Evolutionary conservation across 2,888 invertebrate species (phyloP).

Genomic region (Pseudococcus jackbeardsleyi): DNA sequence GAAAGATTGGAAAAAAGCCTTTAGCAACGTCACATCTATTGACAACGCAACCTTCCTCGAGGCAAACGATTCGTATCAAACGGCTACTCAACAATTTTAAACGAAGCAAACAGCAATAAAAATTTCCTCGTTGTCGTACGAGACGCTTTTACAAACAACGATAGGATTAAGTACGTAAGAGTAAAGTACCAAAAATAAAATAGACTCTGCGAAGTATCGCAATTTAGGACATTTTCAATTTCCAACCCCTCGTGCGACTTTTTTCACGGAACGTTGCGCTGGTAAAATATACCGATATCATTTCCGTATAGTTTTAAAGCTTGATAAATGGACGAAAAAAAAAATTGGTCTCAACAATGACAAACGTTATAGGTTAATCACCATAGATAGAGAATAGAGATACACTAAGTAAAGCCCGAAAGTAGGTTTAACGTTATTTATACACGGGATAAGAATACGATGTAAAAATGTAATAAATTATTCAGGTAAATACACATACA

Average conservation of each 20-base stretch:
- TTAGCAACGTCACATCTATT: no score
- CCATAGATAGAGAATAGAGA: background rate
- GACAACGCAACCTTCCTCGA: no score
- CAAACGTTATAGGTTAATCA: constrained; percentile 34
- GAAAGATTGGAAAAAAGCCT: no score
- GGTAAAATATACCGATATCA: constrained; percentile 27
- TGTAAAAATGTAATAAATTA: constrained; percentile 16
- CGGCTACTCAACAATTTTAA: no score
- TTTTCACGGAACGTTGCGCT: background rate
- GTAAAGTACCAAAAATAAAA: no score
- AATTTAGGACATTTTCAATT: background rate
- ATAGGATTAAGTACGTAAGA: no score
- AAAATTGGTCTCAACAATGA: constrained; percentile 10
- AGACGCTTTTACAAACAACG: no score
- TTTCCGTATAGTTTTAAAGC: constrained; percentile 8
- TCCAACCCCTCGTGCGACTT: background rate
- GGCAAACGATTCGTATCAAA: no score
- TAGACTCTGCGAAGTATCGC: background rate
- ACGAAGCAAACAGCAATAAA: no score
- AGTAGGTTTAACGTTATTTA: constrained; percentile 31
- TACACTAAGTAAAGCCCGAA: background rate
- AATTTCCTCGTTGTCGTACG: no score
- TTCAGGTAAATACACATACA: constrained; percentile 23
- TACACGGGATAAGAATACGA: background rate
- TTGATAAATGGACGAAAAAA: background rate